A percentile compares a stretch with the other conserved stretches of the same genome.
These are phyloP conservation scores for Alcedo quadribrachys DNA, from an alignment of 2,797 vertebrate species.

Conservation along the genomic window DNA sequence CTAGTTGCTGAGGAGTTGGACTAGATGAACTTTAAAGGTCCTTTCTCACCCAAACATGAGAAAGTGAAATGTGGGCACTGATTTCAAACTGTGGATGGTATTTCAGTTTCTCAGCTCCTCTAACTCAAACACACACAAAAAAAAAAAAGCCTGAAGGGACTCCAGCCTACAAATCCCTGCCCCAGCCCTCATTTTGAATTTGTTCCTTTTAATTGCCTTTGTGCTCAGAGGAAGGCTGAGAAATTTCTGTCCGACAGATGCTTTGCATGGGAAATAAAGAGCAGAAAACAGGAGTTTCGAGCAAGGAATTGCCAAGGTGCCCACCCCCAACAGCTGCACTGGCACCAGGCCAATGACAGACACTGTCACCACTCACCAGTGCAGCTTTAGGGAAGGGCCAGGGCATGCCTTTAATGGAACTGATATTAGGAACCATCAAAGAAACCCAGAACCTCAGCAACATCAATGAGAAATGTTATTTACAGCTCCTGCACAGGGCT, in stretches of 20 bases:
- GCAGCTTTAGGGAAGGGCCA: not conserved
- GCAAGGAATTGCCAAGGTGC: conserved; percentile 1
- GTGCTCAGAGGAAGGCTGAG: not conserved
- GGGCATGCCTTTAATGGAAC: not conserved
- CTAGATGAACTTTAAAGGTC: not conserved
- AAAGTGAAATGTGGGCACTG: rapidly evolving
- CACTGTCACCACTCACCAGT: rapidly evolving
- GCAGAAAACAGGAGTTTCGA: not conserved
- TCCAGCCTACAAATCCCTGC: not conserved
- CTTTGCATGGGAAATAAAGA: not conserved
- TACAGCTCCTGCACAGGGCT: rapidly evolving
- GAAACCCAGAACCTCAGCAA: not conserved
- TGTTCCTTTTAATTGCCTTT: conserved; percentile 58
- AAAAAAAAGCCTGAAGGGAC: not conserved
- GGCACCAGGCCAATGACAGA: not conserved
- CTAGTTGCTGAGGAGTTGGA: not conserved
- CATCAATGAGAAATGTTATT: not conserved
- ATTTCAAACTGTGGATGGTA: not conserved
- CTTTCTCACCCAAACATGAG: not conserved
- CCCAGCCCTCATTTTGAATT: conserved; percentile 12
- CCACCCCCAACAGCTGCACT: not conserved
- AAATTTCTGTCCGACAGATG: not conserved
- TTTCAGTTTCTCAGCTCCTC: not conserved
- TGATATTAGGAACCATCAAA: not conserved
- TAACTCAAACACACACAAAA: not conserved